phyloP scores from a whole-genome alignment of 2,113 vertebrate genomes.

The Cyphomyrus discorhynchus region DNA sequence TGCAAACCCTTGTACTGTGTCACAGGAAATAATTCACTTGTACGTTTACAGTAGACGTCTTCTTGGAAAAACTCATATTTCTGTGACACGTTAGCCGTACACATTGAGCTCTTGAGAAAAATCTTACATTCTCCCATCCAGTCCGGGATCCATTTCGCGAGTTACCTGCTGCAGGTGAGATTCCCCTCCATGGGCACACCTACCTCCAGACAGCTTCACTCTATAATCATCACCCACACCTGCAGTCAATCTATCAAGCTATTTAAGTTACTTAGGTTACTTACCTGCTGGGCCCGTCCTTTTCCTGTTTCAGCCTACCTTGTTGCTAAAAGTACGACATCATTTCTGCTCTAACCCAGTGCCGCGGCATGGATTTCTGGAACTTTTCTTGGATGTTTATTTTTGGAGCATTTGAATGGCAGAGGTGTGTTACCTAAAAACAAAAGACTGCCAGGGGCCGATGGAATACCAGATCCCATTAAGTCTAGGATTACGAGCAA shows the following conservation, averaged over 20 bases:
- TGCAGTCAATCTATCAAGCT: background rate
- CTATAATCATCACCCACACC: background rate
- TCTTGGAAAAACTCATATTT: background rate
- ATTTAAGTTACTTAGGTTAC: background rate
- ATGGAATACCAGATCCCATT: background rate
- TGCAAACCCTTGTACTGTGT: background rate
- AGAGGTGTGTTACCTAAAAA: background rate
- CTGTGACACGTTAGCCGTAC: background rate
- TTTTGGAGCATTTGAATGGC: background rate
- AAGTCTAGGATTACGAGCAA: background rate
- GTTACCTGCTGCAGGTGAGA: background rate
- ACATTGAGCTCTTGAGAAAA: background rate
- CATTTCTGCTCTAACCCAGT: background rate
- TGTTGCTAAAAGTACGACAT: background rate
- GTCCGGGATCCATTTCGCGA: background rate
- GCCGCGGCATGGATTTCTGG: background rate
- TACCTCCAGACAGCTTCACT: background rate
- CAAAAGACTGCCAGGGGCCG: background rate
- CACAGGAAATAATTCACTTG: background rate
- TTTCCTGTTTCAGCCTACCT: background rate
- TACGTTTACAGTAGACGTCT: background rate
- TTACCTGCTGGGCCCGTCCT: background rate
- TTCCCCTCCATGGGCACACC: background rate
- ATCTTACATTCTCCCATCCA: background rate
- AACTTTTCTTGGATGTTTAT: background rate